phyloP scores from a whole-genome alignment of 2,797 vertebrate species.

The Cynodonichthys magdalenae region DNA sequence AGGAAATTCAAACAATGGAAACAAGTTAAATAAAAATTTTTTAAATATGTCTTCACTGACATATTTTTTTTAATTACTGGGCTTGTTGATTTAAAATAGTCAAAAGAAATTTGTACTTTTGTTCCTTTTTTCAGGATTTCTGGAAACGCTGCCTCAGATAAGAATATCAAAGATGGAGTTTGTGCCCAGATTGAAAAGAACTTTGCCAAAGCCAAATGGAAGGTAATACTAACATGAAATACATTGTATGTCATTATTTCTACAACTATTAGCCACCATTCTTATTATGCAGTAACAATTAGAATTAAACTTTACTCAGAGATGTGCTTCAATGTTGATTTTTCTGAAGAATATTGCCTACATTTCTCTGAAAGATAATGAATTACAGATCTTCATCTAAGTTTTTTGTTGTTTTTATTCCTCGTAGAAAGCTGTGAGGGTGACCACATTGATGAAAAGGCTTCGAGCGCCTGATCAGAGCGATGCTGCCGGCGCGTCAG shows the following conservation, averaged over 20 bases:
- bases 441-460: conserved; percentile 98
- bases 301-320: background rate
- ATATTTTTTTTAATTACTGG: background rate
- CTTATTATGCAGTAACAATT: background rate
- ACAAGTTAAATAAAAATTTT: background rate
- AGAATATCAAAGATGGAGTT: conserved; percentile 98
- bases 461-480: conserved; percentile 91
- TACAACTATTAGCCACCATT: background rate
- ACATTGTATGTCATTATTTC: no score
- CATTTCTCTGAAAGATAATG: background rate
- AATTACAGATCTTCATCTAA: background rate
- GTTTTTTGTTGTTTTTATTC: background rate
- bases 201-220: conserved; percentile 98
- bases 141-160: conserved; percentile 96
- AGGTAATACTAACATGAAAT: conserved; percentile 78
- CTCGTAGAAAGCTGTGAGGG: conserved; percentile 93
- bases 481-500: conserved; percentile 75
- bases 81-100: background rate
- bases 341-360: background rate
- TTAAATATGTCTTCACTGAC: background rate
- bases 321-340: background rate
- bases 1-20: background rate
- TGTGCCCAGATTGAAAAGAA: conserved; percentile 99
- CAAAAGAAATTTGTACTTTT: background rate
- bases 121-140: conserved; percentile 87